These are phyloP conservation scores for Acronicta alni DNA, from an alignment of 2,888 invertebrate species.

Conservation along the genomic window DNA sequence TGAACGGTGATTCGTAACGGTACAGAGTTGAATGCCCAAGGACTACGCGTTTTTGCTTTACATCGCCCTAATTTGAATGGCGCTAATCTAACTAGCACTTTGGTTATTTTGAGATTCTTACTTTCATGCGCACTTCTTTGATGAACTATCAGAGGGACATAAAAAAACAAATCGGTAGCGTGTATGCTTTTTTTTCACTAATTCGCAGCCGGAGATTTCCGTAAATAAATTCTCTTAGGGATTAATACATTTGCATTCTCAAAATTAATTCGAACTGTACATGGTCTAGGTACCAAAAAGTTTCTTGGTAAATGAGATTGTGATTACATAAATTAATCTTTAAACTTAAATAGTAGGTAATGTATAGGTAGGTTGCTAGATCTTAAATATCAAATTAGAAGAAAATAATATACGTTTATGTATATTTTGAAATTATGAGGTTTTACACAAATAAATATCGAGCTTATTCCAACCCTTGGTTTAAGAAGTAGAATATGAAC, in stretches of 20 bases:
- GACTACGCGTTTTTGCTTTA: slow-evolving; percentile 56
- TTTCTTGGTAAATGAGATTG: slow-evolving; percentile 19
- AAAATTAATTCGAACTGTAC: slow-evolving; percentile 8
- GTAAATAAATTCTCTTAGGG: background rate
- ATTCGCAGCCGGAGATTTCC: background rate
- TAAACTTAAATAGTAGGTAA: too few relatives aligned
- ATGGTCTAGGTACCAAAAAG: background rate
- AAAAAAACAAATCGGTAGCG: slow-evolving; percentile 2
- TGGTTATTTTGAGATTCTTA: slow-evolving; percentile 31
- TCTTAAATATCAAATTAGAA: too few relatives aligned
- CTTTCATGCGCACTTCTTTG: background rate
- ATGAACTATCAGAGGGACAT: slow-evolving; percentile 14
- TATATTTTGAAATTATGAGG: too few relatives aligned
- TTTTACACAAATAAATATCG: background rate
- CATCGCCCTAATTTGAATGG: slow-evolving; percentile 53
- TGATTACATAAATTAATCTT: slow-evolving; percentile 36
- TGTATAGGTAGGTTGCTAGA: too few relatives aligned
- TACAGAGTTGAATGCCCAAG: slow-evolving; percentile 64
- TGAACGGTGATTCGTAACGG: slow-evolving; percentile 59
- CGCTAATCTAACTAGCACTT: slow-evolving; percentile 47
- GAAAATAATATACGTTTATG: background rate
- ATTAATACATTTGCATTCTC: background rate
- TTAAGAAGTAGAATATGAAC: slow-evolving; percentile 28
- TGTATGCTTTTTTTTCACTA: background rate
- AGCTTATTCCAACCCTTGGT: slow-evolving; percentile 9